Evolutionary conservation across 92 coral and sea anemone species (phyloP).

Genomic region (Porites divaricata): DNA sequence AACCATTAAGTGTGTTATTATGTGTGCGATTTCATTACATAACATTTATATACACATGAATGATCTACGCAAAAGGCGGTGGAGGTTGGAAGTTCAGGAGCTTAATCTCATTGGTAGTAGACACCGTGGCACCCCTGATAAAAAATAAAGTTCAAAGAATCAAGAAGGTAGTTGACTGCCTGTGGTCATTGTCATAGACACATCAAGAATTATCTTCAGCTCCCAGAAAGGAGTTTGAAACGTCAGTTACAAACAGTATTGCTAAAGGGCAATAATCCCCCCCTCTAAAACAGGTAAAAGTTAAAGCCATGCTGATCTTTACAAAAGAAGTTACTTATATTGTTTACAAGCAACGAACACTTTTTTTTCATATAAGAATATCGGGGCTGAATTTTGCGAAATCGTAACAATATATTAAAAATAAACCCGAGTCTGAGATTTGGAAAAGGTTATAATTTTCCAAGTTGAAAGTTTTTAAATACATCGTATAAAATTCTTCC

Average conservation of each 20-base stretch:
- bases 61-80: slow-evolving; percentile 9
- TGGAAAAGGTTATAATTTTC: too few relatives aligned
- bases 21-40: slow-evolving; percentile 25
- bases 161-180: slow-evolving; percentile 27
- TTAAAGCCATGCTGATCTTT: too few relatives aligned
- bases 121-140: slow-evolving; percentile 10
- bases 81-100: slow-evolving; percentile 23
- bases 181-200: slow-evolving; percentile 25
- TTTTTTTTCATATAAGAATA: too few relatives aligned
- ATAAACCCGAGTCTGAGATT: too few relatives aligned
- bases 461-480: too few relatives aligned
- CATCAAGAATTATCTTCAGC: slow-evolving; percentile 31
- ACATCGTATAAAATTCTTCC: too few relatives aligned
- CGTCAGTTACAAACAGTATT: slow-evolving; percentile 12
- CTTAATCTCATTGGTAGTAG: slow-evolving; percentile 18
- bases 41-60: slow-evolving; percentile 28
- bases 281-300: too few relatives aligned
- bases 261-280: slow-evolving; percentile 29
- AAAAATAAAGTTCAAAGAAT: slow-evolving; percentile 7
- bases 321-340: too few relatives aligned
- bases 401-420: too few relatives aligned
- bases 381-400: too few relatives aligned
- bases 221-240: slow-evolving; percentile 31
- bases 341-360: too few relatives aligned
- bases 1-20: slow-evolving; percentile 14